Conservation (phyloP, 1,140 invertebrate species). For the Ectropis grisescens region DNA sequence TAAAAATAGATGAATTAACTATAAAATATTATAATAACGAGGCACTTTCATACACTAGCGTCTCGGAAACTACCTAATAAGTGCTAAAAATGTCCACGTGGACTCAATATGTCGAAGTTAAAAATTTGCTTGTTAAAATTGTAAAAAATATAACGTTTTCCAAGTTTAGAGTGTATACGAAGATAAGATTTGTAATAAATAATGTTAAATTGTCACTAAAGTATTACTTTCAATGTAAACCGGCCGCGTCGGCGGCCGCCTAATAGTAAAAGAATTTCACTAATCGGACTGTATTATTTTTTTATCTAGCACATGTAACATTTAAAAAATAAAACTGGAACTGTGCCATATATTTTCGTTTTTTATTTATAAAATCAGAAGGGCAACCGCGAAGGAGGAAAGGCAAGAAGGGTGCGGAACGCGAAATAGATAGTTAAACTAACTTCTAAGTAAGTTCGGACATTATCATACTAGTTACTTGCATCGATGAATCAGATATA, state of each 20-base stretch:
- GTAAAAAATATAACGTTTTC: constrained; percentile 49
- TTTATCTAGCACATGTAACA: constrained; percentile 66
- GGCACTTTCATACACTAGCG: constrained; percentile 43
- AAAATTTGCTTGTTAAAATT: constrained; percentile 53
- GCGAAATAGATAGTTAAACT: too few relatives aligned
- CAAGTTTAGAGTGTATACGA: constrained; percentile 43
- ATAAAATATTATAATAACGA: constrained; percentile 37
- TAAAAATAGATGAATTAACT: constrained; percentile 53
- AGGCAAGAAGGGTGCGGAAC: too few relatives aligned
- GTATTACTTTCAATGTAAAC: constrained; percentile 29
- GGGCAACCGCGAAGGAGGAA: too few relatives aligned
- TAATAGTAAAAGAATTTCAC: constrained; percentile 52
- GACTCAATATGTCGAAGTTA: constrained; percentile 33
- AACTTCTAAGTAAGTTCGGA: too few relatives aligned
- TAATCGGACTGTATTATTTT: constrained; percentile 67
- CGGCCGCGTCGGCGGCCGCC: constrained; percentile 10
- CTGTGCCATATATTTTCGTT: constrained; percentile 52
- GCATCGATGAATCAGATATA: too few relatives aligned
- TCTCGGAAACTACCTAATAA: constrained; percentile 32
- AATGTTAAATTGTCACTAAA: constrained; percentile 12
- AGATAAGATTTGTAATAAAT: constrained; percentile 44
- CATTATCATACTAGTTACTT: too few relatives aligned
- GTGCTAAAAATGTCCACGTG: constrained; percentile 28
- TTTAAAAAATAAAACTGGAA: constrained; percentile 65
- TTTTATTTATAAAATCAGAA: constrained; percentile 25